Base-by-base conservation (phyloP, 2,113 vertebrate genomes). In the Pseudorasbora parva region DNA sequence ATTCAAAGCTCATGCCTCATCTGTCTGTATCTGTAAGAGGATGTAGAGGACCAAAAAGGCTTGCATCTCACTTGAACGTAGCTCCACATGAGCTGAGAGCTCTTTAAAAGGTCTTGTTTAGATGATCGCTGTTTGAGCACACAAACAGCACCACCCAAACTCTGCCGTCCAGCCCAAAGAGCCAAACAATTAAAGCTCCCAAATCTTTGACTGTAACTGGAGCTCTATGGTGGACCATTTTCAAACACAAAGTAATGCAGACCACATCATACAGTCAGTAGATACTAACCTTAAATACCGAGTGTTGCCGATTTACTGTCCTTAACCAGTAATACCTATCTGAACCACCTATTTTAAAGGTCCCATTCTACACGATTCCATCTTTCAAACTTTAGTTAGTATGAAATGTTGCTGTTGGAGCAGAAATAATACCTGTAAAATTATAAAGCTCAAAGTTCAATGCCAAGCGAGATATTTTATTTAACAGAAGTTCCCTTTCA, bases 1-100 rank as follows among this genome's bases (percentile, higher is more conserved):
- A 80, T 57, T 74, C n/a, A 81, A 75, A 85, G 54, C 74, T 60
- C 14, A 8, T 78, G 62, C 8, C 5, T 84, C 66, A 49, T 33
- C 62, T 76, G 45, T 47, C 60, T 21, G 11, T 14, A 30, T 41
- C 2, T 56, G 8, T 60, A 71, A 43, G 10, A 49, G 23, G 3
- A 51, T 59, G 23, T 45, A n/a, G 51, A 62, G 59, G 47, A 30
- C 47, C 33, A 27, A 68, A n/a, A 47, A n/a, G n/a, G 27, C 15
- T 51, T 68, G 43, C 62, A 19, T 80, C 15, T 47, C 30, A 43
- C 8, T 14, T 19, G 9, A 66, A 54, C 7, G 2, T 15, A 71
- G 49, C 14, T 21, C 11, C n/a, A 83, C 60, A 54, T 77, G 30
- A 77, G 12, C 19, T 43, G 54, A 60, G 11, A 78, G n/a, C 75